Percentiles rank a stretch among this genome's conserved stretches.
phyloP scores from a whole-genome alignment of 1,140 invertebrate genomes.

The Zaprionus capensis region DNA sequence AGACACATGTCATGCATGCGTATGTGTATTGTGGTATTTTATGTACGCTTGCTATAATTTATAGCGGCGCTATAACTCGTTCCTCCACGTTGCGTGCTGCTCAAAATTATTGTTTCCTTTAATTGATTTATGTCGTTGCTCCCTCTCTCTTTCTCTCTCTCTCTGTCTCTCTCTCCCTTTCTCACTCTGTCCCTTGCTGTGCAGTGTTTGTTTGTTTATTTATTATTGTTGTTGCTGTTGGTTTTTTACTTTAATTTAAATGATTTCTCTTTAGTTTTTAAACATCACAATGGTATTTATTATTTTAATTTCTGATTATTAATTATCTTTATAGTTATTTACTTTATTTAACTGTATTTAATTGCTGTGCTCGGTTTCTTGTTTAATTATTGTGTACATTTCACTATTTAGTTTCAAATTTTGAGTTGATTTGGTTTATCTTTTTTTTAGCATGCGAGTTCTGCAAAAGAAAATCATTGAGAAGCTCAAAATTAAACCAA shows the following conservation, averaged over 20 bases:
- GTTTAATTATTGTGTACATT: slow-evolving; percentile 52
- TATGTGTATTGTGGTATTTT: slow-evolving; percentile 1
- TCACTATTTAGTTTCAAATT: slow-evolving; percentile 68
- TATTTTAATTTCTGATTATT: slow-evolving; percentile 34
- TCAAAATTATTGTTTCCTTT: slow-evolving; percentile 79
- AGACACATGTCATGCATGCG: neutral
- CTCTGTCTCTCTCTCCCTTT: slow-evolving; percentile 30
- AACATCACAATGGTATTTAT: slow-evolving; percentile 71
- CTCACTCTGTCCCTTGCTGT: slow-evolving; percentile 26
- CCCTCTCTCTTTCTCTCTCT: slow-evolving; percentile 25
- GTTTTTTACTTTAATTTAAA: slow-evolving; percentile 44
- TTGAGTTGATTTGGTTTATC: slow-evolving; percentile 70
- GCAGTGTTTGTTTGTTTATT: slow-evolving; percentile 30
- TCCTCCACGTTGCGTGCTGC: slow-evolving; percentile 18
- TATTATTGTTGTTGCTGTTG: slow-evolving; percentile 7
- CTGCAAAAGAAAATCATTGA: slow-evolving; percentile 81
- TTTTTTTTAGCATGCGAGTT: slow-evolving; percentile 79
- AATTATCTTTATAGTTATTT: slow-evolving; percentile 9
- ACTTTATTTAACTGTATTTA: slow-evolving; percentile 28
- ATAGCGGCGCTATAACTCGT: slow-evolving; percentile 25
- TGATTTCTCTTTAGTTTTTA: slow-evolving; percentile 53
- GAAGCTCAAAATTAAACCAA: slow-evolving; percentile 79
- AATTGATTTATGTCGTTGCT: slow-evolving; percentile 65
- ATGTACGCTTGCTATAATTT: slow-evolving; percentile 46
- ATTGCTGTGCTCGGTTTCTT: slow-evolving; percentile 45